phyloP scores from a whole-genome alignment of 1,140 invertebrate genomes.

The Drosophila mayri region DNA sequence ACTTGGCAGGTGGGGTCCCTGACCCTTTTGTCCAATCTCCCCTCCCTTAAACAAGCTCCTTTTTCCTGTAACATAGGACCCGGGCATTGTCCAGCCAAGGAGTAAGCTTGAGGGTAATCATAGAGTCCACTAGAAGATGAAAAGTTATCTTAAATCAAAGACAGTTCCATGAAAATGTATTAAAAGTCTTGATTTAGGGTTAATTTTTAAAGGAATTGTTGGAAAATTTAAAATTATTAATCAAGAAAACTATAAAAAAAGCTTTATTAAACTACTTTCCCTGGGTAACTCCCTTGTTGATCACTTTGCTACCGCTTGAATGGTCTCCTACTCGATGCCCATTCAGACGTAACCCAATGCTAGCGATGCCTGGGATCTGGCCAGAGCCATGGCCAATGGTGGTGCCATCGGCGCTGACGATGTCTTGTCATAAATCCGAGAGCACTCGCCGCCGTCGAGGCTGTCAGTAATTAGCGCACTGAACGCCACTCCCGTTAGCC shows the following conservation, averaged over 20 bases:
- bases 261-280: background rate
- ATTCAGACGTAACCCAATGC: constrained; percentile 40
- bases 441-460: constrained; percentile 52
- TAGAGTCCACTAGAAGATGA: background rate
- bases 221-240: background rate
- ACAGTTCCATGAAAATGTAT: no score
- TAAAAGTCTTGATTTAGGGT: background rate
- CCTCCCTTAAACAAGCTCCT: background rate
- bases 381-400: background rate
- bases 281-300: constrained; percentile 1
- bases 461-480: constrained; percentile 76
- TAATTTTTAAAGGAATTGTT: background rate
- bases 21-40: background rate
- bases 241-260: background rate
- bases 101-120: no score
- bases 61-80: background rate
- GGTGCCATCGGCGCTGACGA: constrained; percentile 51
- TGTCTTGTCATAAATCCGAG: constrained; percentile 77
- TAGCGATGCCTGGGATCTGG: background rate
- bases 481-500: constrained; percentile 48
- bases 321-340: constrained; percentile 9
- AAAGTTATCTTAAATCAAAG: background rate
- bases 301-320: background rate
- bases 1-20: constrained; percentile 60
- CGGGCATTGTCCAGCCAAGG: constrained; percentile 18